A percentile compares a stretch with the other conserved stretches of the same genome.
Conservation (phyloP, 2,888 invertebrate species). For the Philhelius pedissequus region DNA sequence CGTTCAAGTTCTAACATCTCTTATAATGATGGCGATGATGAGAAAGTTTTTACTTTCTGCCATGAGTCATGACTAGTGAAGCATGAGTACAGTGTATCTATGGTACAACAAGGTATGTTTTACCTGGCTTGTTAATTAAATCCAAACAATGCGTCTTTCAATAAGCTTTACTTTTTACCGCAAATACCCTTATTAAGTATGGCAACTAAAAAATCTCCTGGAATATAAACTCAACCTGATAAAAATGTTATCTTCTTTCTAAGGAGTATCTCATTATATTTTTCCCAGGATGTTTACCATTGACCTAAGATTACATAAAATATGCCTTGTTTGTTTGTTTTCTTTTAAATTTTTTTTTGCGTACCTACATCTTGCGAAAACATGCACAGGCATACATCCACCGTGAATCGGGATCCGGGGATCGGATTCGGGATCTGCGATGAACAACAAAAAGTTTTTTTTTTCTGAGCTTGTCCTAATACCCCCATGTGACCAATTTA, state of each 20-base stretch:
- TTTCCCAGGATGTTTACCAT: conserved; percentile 17
- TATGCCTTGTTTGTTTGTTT: neutral
- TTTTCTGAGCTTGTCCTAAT: conserved; percentile 38
- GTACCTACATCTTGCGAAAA: neutral
- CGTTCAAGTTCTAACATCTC: neutral
- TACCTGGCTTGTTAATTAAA: conserved; percentile 8
- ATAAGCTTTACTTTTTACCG: neutral
- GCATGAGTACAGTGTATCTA: neutral
- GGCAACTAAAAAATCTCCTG: neutral
- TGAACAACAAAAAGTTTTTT: conserved; percentile 36
- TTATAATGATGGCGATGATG: neutral
- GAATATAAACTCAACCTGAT: conserved; percentile 22
- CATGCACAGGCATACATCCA: conserved; percentile 11
- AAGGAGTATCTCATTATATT: conserved; percentile 34
- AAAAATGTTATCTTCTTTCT: conserved; percentile 39
- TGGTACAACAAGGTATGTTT: neutral
- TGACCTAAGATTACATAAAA: conserved; percentile 35
- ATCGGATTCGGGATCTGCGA: too few species aligned
- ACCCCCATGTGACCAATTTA: conserved; percentile 63
- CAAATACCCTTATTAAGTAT: conserved; percentile 8
- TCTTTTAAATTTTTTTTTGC: neutral
- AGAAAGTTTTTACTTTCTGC: neutral
- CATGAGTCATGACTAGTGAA: neutral
- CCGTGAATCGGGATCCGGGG: conserved; percentile 1
- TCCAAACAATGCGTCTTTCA: neutral